Conservation (phyloP, 2,797 vertebrate genomes). For the Channa striata region DNA sequence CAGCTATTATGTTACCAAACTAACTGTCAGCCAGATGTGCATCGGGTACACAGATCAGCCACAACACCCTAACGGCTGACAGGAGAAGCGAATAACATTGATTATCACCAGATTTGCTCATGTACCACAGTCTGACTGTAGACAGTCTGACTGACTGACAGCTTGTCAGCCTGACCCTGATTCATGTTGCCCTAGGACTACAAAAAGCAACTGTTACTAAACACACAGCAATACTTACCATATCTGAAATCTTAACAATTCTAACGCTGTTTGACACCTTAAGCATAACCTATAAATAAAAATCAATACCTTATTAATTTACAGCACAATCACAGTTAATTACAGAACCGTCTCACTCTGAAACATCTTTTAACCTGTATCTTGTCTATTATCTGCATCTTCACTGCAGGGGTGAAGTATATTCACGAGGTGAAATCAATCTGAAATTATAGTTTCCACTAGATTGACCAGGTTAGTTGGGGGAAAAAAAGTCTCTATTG, state of each 20-base stretch:
- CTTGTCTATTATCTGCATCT: constrained; percentile 22
- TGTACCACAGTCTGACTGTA: too few relatives aligned
- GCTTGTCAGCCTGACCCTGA: too few relatives aligned
- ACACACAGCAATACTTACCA: too few relatives aligned
- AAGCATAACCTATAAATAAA: constrained; percentile 6
- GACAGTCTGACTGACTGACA: too few relatives aligned
- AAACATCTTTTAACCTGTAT: constrained; percentile 16
- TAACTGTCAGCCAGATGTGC: too few relatives aligned
- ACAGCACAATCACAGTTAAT: neutral
- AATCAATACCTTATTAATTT: constrained; percentile 20
- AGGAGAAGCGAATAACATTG: too few relatives aligned
- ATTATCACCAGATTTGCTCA: too few relatives aligned
- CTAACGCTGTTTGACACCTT: neutral
- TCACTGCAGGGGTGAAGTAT: neutral
- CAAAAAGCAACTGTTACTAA: too few relatives aligned
- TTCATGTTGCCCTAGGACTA: too few relatives aligned
- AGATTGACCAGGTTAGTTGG: constrained; percentile 6
- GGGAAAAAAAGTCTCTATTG: neutral
- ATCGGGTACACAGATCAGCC: too few relatives aligned
- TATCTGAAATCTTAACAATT: neutral
- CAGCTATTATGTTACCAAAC: too few relatives aligned
- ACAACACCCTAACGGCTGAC: too few relatives aligned
- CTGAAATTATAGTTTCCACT: constrained; percentile 22
- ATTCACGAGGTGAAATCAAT: constrained; percentile 37
- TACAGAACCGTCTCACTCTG: neutral